A percentile compares a stretch with the other conserved stretches of the same genome.
Evolutionary conservation across 2,113 vertebrate species (phyloP).

Genomic region (Oreochromis spilurus): DNA sequence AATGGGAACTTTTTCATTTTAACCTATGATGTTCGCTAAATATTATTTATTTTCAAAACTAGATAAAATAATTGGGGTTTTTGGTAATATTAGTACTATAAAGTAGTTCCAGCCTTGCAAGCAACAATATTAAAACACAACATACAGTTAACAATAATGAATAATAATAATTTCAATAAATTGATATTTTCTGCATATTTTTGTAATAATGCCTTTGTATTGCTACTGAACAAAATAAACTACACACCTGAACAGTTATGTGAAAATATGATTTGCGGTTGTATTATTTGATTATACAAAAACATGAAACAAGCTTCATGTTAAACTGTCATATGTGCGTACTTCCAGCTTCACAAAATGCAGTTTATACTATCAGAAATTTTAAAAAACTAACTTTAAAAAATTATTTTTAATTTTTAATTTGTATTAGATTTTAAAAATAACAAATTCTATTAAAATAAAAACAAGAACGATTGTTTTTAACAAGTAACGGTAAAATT

Average conservation of each 20-base stretch:
- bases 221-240: background rate
- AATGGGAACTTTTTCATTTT: background rate
- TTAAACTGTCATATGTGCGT: background rate
- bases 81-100: background rate
- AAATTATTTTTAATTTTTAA: background rate
- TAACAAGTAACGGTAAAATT: background rate
- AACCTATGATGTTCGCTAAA: background rate
- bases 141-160: background rate
- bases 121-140: background rate
- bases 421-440: background rate
- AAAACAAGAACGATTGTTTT: background rate
- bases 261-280: background rate
- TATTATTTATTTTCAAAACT: background rate
- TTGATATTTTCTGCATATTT: background rate
- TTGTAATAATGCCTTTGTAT: background rate
- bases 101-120: background rate
- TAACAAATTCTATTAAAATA: background rate
- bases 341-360: background rate
- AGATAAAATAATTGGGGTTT: accelerated
- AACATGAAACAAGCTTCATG: background rate
- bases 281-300: background rate
- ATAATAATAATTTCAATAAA: background rate
- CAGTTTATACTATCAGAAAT: background rate
- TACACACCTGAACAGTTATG: background rate
- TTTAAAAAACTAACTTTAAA: background rate